Evolutionary conservation across 2,888 invertebrate genomes (phyloP), one percentile per base, ranked within the genome.

Genomic region (Platypus cylindrus): DNA sequence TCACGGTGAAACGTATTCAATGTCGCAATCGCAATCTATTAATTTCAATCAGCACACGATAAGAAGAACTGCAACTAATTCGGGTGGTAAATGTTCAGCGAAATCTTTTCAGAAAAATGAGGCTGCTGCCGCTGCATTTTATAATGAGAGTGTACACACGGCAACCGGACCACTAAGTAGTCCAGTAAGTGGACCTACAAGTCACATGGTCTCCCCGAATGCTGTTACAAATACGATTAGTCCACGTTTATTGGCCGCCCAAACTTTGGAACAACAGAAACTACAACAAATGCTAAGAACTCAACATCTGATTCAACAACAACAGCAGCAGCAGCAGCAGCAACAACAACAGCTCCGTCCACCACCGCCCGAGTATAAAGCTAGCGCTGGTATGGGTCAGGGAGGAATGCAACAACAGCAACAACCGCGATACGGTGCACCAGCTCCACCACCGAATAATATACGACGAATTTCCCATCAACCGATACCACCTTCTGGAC

Each of bases 321-420:
- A 66, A 14, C 71, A 71, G 47, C 71, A 73, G 48, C 68, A 66
- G 52, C 68, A 72, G 66, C 48, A 68, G 32, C 67, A 66, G 14
- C 71, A 71, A 48, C 71, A 73, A 48, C 68, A 66, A 30, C 55
- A 43, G 46, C 46, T 49, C 37, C 48, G 82, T 33, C 82, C 85
- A 17, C 86, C 86, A 14, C 86, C 86, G 25, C 87, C 86, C 2
- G 86, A 86, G 59, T 86, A 87, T 63, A 86, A 85, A 60, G 73
- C 79, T 5, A 52, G 70, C 67, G 48, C 77, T 64, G 63, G 68
- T 3, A 58, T 56, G 61, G 62, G 52, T 56, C 61, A 59, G 39
- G 54, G 54, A 3, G 50, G n/a, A n/a, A n/a, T n/a, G n/a, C n/a
- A n/a, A n/a, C n/a, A n/a, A n/a, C n/a, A n/a, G n/a, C n/a, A 57